Evolutionary conservation across 2,113 vertebrate species (phyloP).

Genomic region (Ammodytes marinus): DNA sequence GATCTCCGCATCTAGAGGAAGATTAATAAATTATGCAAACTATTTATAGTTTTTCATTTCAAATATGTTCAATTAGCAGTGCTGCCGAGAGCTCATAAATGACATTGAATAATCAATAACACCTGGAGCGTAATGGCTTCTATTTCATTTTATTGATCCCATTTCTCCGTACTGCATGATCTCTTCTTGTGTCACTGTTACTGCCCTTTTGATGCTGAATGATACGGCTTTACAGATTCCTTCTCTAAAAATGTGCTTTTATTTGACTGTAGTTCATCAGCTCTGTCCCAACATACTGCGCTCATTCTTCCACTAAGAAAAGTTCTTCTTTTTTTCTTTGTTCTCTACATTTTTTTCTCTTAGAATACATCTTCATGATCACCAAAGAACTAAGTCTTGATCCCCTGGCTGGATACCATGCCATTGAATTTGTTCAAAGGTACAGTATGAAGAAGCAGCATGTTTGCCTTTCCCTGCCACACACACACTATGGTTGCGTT

Average conservation of each 20-base stretch:
- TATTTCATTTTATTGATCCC: constrained; percentile 7
- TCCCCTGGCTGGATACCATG: constrained; percentile 77
- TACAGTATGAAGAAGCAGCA: constrained; percentile 23
- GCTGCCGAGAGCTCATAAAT: neutral
- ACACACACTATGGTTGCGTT: too few relatives aligned
- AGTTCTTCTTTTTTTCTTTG: constrained; percentile 3
- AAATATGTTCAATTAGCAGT: neutral
- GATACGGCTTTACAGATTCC: neutral
- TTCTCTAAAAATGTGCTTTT: neutral
- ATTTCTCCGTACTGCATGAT: neutral
- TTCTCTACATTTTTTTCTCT: neutral
- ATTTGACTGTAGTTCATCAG: neutral
- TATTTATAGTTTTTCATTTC: constrained; percentile 4
- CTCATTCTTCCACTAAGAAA: neutral
- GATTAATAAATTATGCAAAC: neutral
- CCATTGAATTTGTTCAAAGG: constrained; percentile 83
- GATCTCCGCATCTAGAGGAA: neutral
- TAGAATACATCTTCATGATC: constrained; percentile 80
- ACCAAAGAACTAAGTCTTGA: constrained; percentile 78
- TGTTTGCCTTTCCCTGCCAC: neutral
- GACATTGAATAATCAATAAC: neutral
- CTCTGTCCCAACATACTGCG: neutral
- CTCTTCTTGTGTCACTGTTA: neutral
- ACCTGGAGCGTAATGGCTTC: neutral
- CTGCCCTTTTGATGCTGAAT: too few relatives aligned